Evolutionary conservation across 1,140 invertebrate genomes (phyloP).

Genomic region (Danaus plexippus): DNA sequence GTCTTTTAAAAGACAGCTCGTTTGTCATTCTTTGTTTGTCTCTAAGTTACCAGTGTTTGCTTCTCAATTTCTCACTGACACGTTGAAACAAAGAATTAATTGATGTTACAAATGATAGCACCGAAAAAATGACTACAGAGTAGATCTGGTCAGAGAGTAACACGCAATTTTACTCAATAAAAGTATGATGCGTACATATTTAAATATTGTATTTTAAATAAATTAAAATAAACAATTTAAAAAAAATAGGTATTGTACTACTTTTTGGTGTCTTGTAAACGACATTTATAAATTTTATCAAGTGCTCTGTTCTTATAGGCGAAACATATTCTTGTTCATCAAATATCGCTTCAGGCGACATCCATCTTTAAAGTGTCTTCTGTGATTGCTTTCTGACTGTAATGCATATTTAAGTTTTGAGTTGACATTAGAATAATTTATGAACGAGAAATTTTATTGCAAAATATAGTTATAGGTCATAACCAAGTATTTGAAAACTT

Average conservation of each 20-base stretch:
- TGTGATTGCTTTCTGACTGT: conserved; percentile 43
- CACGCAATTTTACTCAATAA: too few relatives aligned
- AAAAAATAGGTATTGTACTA: too few relatives aligned
- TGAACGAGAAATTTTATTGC: too few relatives aligned
- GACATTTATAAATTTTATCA: too few relatives aligned
- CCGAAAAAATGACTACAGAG: conserved; percentile 48
- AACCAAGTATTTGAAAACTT: too few relatives aligned
- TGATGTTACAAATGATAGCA: conserved; percentile 63
- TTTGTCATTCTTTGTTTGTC: conserved; percentile 62
- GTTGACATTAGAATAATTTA: not conserved
- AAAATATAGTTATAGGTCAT: too few relatives aligned
- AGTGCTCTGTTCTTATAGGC: conserved; percentile 21
- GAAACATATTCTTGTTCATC: conserved; percentile 49
- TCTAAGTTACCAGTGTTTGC: conserved; percentile 56
- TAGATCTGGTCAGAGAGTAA: conserved; percentile 22
- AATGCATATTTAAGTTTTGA: not conserved
- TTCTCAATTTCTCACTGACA: conserved; percentile 67
- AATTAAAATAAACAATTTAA: too few relatives aligned
- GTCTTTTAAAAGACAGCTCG: conserved; percentile 48
- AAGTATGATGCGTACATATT: too few relatives aligned
- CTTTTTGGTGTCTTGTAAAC: too few relatives aligned
- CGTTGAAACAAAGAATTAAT: conserved; percentile 69
- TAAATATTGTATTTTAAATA: too few relatives aligned
- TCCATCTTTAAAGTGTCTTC: conserved; percentile 50
- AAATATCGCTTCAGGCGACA: conserved; percentile 46